A percentile compares a stretch with the other conserved stretches of the same genome.
Evolutionary conservation across 2,797 vertebrate species (phyloP).

Genomic region (Sebastes nivosus): DNA sequence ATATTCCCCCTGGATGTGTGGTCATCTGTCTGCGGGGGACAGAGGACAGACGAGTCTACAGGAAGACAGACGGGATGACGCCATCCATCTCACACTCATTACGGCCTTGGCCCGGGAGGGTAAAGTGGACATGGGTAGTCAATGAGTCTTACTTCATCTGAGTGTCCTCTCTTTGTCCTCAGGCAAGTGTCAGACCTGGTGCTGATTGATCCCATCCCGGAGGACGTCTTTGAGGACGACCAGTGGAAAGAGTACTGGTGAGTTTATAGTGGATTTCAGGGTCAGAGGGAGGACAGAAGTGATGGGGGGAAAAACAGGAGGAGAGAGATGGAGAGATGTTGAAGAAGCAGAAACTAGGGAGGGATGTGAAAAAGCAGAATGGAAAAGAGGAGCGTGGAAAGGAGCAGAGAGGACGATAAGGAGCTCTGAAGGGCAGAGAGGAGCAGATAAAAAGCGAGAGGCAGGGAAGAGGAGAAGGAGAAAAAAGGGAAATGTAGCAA

Average conservation of each 20-base stretch:
- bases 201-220: constrained; percentile 86
- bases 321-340: constrained; percentile 10
- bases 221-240: constrained; percentile 82
- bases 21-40: constrained; percentile 54
- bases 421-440: constrained; percentile 43
- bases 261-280: constrained; percentile 59
- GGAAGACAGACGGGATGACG: constrained; percentile 21
- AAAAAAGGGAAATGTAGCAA: constrained; percentile 17
- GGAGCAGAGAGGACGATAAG: constrained; percentile 14
- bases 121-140: constrained; percentile 51
- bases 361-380: constrained; percentile 8
- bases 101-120: constrained; percentile 13
- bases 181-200: constrained; percentile 87
- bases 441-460: constrained; percentile 40
- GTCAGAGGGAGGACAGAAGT: not conserved
- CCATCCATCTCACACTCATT: constrained; percentile 59
- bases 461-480: constrained; percentile 21
- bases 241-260: constrained; percentile 85
- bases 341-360: constrained; percentile 11
- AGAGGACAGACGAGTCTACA: constrained; percentile 23
- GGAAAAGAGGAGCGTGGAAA: constrained; percentile 13
- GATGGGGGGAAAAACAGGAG: not conserved
- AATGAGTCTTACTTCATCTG: constrained; percentile 45
- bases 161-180: constrained; percentile 60
- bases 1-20: constrained; percentile 55